Evolutionary conservation across 1,140 invertebrate species (phyloP).

Genomic region (Dendroctonus ponderosae): DNA sequence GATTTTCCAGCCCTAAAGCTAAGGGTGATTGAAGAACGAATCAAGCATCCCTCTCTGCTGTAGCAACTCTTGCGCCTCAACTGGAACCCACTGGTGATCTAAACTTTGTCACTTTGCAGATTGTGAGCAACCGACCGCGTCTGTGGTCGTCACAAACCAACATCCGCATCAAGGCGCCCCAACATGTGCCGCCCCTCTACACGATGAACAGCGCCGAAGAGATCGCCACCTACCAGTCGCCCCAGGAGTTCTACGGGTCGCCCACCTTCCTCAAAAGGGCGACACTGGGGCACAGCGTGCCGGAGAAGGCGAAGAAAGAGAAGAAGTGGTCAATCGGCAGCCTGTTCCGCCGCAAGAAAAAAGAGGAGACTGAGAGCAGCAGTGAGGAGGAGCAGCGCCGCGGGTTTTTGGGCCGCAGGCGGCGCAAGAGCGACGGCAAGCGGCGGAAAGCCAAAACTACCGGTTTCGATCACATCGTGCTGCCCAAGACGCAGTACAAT

Average conservation of each 20-base stretch:
- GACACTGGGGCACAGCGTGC: slow-evolving; percentile 42
- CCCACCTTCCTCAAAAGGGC: slow-evolving; percentile 39
- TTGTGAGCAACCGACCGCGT: slow-evolving; percentile 44
- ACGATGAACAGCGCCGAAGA: slow-evolving; percentile 47
- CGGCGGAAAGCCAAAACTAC: slow-evolving; percentile 39
- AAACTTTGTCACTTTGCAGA: slow-evolving; percentile 43
- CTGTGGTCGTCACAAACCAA: slow-evolving; percentile 48
- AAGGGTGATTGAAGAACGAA: no score
- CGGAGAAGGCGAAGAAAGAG: slow-evolving; percentile 52
- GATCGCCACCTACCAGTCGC: slow-evolving; percentile 38
- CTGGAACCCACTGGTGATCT: no score
- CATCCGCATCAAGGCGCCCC: slow-evolving; percentile 39
- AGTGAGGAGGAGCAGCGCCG: slow-evolving; percentile 61
- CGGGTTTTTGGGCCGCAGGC: slow-evolving; percentile 52
- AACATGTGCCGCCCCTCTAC: slow-evolving; percentile 26
- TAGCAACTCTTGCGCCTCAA: no score
- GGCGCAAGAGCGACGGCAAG: slow-evolving; percentile 54
- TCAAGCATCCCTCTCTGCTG: no score
- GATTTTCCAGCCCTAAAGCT: no score
- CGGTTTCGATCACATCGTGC: slow-evolving; percentile 46
- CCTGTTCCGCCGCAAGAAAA: slow-evolving; percentile 67
- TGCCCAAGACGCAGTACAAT: slow-evolving; percentile 34
- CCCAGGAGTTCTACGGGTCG: slow-evolving; percentile 36
- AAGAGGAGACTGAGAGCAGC: slow-evolving; percentile 60
- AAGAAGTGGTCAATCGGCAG: slow-evolving; percentile 75